Evolutionary conservation across 2,113 vertebrate species (phyloP).

Genomic region (Pseudorhombus dupliciocellatus): DNA sequence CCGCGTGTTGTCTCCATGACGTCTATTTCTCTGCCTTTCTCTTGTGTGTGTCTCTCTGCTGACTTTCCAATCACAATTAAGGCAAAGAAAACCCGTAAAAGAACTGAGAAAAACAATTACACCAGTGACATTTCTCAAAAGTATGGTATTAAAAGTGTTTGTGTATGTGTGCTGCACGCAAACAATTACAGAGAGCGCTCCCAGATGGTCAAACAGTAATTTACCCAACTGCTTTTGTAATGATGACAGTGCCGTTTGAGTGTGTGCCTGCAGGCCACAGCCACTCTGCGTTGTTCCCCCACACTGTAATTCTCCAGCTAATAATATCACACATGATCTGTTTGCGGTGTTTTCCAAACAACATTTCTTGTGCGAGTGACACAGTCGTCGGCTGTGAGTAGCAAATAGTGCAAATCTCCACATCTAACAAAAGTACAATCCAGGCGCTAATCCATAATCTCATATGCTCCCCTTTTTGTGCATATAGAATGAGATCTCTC

Average conservation of each 20-base stretch:
- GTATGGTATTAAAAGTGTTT: conserved; percentile 3
- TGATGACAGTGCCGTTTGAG: conserved; percentile 28
- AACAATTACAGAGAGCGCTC: conserved; percentile 36
- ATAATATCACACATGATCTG: conserved; percentile 23
- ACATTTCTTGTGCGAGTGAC: conserved; percentile 38
- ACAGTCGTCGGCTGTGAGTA: conserved; percentile 24
- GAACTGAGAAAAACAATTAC: not conserved
- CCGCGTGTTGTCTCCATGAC: not conserved
- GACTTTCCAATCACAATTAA: not conserved
- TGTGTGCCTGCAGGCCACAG: not conserved
- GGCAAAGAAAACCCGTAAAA: not conserved
- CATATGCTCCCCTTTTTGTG: conserved; percentile 5
- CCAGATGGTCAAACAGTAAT: conserved; percentile 42
- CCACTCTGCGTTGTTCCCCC: not conserved
- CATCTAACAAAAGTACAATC: conserved; percentile 15
- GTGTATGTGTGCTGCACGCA: conserved; percentile 21
- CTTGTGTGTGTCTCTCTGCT: not conserved
- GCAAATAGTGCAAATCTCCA: conserved; percentile 26
- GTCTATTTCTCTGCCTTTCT: not conserved
- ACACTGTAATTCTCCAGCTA: conserved; percentile 23
- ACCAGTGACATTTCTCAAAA: not conserved
- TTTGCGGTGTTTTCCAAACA: conserved; percentile 1
- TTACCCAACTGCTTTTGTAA: conserved; percentile 31
- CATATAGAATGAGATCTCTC: not conserved
- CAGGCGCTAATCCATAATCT: conserved; percentile 25